A percentile compares a stretch with the other conserved stretches of the same genome.
Conservation (phyloP, 2,113 vertebrate genomes). For the Hypanus sabinus region DNA sequence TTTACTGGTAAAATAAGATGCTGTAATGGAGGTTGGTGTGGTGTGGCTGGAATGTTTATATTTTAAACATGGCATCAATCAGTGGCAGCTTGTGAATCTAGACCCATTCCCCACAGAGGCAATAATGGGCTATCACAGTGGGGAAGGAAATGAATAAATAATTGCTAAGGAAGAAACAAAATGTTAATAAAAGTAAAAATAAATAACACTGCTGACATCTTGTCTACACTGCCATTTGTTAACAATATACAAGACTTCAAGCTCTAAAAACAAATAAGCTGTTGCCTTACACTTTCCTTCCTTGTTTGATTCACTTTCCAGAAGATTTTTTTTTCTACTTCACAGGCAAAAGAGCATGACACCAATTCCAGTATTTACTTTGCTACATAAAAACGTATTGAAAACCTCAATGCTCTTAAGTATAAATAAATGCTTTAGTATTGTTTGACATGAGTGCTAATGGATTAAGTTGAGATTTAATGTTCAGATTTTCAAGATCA, state of each 20-base stretch:
- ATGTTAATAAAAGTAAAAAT: neutral
- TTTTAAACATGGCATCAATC: constrained; percentile 21
- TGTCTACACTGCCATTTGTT: neutral
- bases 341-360: neutral
- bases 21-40: neutral
- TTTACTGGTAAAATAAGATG: neutral
- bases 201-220: neutral
- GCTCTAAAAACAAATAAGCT: neutral
- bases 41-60: neutral
- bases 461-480: neutral
- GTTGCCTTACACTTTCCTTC: neutral
- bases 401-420: neutral
- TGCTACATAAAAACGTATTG: neutral
- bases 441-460: neutral
- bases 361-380: neutral
- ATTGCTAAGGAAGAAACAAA: neutral
- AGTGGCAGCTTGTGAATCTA: neutral
- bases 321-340: neutral
- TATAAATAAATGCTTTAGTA: neutral
- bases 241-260: neutral
- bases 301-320: neutral
- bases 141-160: neutral
- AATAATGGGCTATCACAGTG: neutral
- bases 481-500: neutral
- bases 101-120: neutral